A percentile compares a stretch with the other conserved stretches of the same genome.
Conservation (phyloP, 2,888 invertebrate species). For the Sesia bembeciformis region DNA sequence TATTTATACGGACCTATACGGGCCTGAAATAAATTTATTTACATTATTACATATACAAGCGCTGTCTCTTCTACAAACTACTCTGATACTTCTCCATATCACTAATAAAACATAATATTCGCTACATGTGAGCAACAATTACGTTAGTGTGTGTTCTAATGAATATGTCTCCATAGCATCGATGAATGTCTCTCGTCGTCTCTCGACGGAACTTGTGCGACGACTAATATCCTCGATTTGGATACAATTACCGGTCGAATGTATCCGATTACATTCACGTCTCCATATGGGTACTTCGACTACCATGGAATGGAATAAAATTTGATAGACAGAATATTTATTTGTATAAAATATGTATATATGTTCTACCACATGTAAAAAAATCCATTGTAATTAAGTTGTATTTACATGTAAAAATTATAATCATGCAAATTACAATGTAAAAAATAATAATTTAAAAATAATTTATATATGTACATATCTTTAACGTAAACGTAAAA, state of each 20-base stretch:
- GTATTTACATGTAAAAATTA: too few relatives aligned
- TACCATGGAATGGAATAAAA: slow-evolving; percentile 26
- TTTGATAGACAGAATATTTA: neutral
- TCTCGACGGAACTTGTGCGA: slow-evolving; percentile 27
- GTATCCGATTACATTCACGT: slow-evolving; percentile 39
- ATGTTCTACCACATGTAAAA: too few relatives aligned
- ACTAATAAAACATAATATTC: slow-evolving; percentile 13
- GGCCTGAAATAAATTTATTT: too few relatives aligned
- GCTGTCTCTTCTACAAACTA: neutral
- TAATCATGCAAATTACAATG: too few relatives aligned
- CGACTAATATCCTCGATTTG: slow-evolving; percentile 55
- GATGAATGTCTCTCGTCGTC: slow-evolving; percentile 37
- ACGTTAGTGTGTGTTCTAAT: slow-evolving; percentile 39
- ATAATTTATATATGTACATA: too few relatives aligned
- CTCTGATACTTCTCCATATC: neutral
- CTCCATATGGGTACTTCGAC: slow-evolving; percentile 12
- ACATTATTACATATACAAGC: neutral
- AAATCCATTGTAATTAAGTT: too few relatives aligned
- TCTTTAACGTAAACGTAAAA: too few relatives aligned
- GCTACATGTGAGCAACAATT: slow-evolving; percentile 15
- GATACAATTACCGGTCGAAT: slow-evolving; percentile 45
- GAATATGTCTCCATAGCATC: slow-evolving; percentile 46
- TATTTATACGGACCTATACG: too few relatives aligned
- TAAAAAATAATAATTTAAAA: too few relatives aligned
- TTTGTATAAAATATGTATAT: too few relatives aligned